These are phyloP conservation scores for Yoshiicerus persimilis DNA, from an alignment of 1,140 invertebrate species.

Conservation along the genomic window DNA sequence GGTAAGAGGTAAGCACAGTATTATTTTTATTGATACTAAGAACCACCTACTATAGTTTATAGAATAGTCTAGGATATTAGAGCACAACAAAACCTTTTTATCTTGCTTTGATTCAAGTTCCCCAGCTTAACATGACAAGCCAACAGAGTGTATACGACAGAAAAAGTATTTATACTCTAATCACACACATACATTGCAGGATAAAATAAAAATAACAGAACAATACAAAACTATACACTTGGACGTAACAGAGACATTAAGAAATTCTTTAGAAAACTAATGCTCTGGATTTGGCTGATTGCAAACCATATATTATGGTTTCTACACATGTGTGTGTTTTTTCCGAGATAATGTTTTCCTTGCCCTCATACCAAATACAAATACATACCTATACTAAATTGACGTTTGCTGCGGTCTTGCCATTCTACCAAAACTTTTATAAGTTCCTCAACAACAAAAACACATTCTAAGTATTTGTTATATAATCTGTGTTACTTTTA, in stretches of 20 bases:
- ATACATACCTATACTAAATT: not conserved
- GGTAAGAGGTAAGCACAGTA: not conserved
- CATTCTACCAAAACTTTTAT: not conserved
- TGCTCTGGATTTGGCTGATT: not conserved
- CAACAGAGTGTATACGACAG: not conserved
- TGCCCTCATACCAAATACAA: not conserved
- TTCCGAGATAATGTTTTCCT: not conserved
- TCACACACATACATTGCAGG: not conserved
- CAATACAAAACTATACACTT: not conserved
- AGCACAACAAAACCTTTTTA: not conserved
- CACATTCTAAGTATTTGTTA: too few species aligned
- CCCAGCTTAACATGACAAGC: not conserved
- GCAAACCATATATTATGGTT: not conserved
- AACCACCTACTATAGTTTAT: not conserved
- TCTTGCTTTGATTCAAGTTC: not conserved
- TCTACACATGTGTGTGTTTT: not conserved
- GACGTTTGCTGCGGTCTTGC: not conserved
- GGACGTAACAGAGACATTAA: not conserved
- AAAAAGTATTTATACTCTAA: not conserved
- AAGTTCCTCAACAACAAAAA: not conserved
- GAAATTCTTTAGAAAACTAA: not conserved
- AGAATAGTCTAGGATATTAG: not conserved
- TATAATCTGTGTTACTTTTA: too few species aligned
- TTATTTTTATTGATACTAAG: not conserved
- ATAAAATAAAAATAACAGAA: not conserved